These are phyloP conservation scores for Anthopleura sola DNA, from an alignment of 64 coral and sea anemone genomes.

Conservation along the genomic window DNA sequence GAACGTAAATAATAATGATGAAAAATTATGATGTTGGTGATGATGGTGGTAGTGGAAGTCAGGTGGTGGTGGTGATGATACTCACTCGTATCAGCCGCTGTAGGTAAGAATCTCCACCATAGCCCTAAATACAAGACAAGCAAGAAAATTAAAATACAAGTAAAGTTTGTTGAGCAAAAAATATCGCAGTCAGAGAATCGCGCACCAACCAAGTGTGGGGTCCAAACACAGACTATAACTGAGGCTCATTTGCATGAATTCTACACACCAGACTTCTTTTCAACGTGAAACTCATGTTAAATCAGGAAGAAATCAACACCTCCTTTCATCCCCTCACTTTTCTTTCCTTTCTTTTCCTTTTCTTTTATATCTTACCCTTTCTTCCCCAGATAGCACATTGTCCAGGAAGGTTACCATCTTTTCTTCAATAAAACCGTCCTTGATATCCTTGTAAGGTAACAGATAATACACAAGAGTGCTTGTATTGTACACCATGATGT, in stretches of 20 bases:
- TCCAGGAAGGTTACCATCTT: slow-evolving; percentile 69
- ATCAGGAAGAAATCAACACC: too few species aligned
- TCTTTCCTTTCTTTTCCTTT: background rate
- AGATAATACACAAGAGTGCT: slow-evolving; percentile 72
- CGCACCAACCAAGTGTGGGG: too few species aligned
- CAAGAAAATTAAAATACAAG: background rate
- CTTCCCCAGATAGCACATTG: slow-evolving; percentile 55
- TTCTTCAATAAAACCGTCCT: slow-evolving; percentile 65
- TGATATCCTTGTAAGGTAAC: slow-evolving; percentile 56
- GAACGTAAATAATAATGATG: too few species aligned
- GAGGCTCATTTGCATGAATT: too few species aligned
- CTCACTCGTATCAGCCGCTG: slow-evolving; percentile 75
- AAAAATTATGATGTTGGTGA: too few species aligned
- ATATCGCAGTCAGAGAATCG: background rate
- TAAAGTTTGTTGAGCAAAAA: background rate
- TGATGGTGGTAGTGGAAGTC: background rate
- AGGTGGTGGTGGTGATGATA: background rate
- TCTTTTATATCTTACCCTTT: slow-evolving; percentile 28
- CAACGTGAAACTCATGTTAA: too few species aligned
- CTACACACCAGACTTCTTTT: too few species aligned
- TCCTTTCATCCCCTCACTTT: too few species aligned
- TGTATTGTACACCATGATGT: slow-evolving; percentile 78
- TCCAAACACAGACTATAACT: too few species aligned
- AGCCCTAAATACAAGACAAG: slow-evolving; percentile 50
- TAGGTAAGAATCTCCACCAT: slow-evolving; percentile 79